These are phyloP conservation scores for Euzophera pinguis DNA, from an alignment of 2,888 invertebrate species.

Conservation along the genomic window DNA sequence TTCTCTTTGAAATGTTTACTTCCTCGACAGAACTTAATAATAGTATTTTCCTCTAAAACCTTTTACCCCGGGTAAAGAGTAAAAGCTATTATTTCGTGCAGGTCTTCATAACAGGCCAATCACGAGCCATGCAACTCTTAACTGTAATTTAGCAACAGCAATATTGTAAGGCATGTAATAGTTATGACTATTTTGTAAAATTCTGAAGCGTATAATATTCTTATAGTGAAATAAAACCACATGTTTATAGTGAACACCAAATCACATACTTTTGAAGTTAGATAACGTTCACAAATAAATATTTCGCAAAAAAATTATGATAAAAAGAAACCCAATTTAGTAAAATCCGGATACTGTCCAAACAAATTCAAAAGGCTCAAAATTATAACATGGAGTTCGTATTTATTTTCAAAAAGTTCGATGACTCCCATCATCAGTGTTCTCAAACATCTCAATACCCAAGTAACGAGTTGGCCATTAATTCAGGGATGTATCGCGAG, in stretches of 20 bases:
- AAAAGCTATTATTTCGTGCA: slow-evolving; percentile 34
- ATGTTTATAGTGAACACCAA: too few relatives aligned
- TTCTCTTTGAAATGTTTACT: neutral
- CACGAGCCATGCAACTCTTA: slow-evolving; percentile 35
- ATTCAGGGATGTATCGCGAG: slow-evolving; percentile 78
- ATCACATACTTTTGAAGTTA: too few relatives aligned
- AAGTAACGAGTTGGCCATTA: slow-evolving; percentile 79
- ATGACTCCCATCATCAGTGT: slow-evolving; percentile 59
- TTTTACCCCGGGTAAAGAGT: slow-evolving; percentile 26
- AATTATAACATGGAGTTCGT: slow-evolving; percentile 22
- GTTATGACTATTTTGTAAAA: neutral
- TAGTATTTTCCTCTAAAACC: slow-evolving; percentile 12
- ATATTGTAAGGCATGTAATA: neutral
- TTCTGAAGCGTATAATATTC: too few relatives aligned
- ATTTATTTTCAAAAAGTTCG: slow-evolving; percentile 52
- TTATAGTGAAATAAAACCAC: too few relatives aligned
- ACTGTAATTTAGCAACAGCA: slow-evolving; percentile 16
- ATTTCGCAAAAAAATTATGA: neutral
- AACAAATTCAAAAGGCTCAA: neutral
- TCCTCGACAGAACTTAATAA: neutral
- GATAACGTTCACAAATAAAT: too few relatives aligned
- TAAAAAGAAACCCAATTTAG: neutral
- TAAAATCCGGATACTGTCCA: neutral
- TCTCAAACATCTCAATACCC: slow-evolving; percentile 75
- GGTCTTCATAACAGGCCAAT: slow-evolving; percentile 21